A percentile compares a stretch with the other conserved stretches of the same genome.
phyloP scores from a whole-genome alignment of 2,113 vertebrate species.

The Urocynchramus pylzowi region DNA sequence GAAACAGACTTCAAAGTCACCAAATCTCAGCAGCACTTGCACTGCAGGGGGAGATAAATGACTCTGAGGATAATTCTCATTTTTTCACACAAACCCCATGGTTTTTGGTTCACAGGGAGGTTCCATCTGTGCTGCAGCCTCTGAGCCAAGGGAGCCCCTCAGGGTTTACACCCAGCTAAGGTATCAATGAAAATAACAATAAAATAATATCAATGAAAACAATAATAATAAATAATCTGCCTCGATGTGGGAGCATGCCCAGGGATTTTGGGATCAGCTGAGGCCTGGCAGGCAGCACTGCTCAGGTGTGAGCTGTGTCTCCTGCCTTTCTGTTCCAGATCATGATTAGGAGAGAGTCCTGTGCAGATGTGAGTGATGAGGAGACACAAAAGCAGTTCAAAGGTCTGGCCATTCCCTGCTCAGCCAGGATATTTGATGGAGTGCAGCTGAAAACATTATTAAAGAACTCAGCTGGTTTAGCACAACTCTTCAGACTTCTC shows the following conservation, averaged over 20 bases:
- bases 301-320: not conserved
- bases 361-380: constrained; percentile 6
- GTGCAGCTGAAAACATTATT: constrained; percentile 13
- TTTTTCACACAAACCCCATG: not conserved
- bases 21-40: not conserved
- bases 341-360: not conserved
- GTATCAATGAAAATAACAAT: not conserved
- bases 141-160: not conserved
- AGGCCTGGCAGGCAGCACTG: not conserved
- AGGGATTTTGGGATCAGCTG: not conserved
- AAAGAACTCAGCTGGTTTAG: not conserved
- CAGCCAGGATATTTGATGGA: not conserved
- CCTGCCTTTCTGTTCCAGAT: not conserved
- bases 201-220: not conserved
- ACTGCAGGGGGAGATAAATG: not conserved
- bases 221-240: not conserved
- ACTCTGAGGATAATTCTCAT: not conserved
- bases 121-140: not conserved
- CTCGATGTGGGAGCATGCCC: not conserved
- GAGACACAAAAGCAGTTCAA: not conserved
- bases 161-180: not conserved
- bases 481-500: not conserved
- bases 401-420: not conserved
- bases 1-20: constrained; percentile 16
- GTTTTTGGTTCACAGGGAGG: not conserved